phyloP scores from a whole-genome alignment of 30 jellyfish, hydroid and myxozoan genomes.

The Haliclystus octoradiatus region DNA sequence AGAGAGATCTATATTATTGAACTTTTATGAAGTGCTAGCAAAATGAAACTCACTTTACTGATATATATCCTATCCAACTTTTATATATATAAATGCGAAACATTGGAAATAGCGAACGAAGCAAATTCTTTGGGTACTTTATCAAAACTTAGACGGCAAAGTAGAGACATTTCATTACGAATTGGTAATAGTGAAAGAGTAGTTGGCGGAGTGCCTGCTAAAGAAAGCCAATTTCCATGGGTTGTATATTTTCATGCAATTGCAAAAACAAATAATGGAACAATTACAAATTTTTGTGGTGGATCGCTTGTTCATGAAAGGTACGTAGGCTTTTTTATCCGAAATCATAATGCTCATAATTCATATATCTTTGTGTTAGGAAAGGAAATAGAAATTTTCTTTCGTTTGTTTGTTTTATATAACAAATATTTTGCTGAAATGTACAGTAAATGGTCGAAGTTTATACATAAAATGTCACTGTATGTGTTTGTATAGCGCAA shows the following conservation, averaged over 20 bases:
- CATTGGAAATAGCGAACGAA: too few relatives aligned
- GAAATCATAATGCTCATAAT: too few relatives aligned
- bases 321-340: conserved; percentile 28
- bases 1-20: background rate
- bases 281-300: conserved; percentile 73
- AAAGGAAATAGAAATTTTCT: too few relatives aligned
- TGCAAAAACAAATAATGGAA: conserved; percentile 47
- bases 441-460: too few relatives aligned
- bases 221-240: conserved; percentile 65
- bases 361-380: too few relatives aligned
- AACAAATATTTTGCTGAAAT: too few relatives aligned
- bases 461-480: too few relatives aligned
- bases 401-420: too few relatives aligned
- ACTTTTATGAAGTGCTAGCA: background rate
- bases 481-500: too few relatives aligned
- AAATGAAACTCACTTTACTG: background rate
- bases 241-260: conserved; percentile 72
- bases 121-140: background rate
- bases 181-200: conserved; percentile 46
- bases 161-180: too few relatives aligned
- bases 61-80: background rate
- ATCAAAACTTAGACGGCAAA: too few relatives aligned
- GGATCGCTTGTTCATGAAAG: conserved; percentile 67
- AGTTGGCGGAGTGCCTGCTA: conserved; percentile 65
- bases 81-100: background rate